phyloP scores from a whole-genome alignment of 2,797 vertebrate genomes.

The Manis pentadactyla region DNA sequence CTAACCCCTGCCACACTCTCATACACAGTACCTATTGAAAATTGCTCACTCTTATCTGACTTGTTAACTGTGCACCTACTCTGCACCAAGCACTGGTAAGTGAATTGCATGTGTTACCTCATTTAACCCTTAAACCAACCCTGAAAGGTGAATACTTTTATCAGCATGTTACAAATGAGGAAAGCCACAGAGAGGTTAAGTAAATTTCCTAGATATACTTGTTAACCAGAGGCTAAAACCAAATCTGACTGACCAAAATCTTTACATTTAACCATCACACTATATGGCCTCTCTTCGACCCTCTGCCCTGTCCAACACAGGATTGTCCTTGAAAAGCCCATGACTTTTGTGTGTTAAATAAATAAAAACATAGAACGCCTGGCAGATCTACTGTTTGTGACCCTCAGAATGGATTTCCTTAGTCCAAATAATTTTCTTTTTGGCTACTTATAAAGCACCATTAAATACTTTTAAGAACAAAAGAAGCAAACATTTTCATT shows the following conservation, averaged over 20 bases:
- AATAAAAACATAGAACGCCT: conserved; percentile 33
- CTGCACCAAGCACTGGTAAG: neutral
- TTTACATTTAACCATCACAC: neutral
- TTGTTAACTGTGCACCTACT: neutral
- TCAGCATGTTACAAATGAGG: neutral
- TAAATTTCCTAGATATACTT: neutral
- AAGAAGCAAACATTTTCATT: conserved; percentile 60
- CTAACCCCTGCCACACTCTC: neutral
- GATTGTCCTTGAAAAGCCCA: conserved; percentile 11
- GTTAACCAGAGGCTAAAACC: neutral
- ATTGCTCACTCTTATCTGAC: neutral
- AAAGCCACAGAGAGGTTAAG: neutral
- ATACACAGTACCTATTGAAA: neutral
- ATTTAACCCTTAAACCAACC: neutral
- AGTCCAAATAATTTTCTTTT: conserved; percentile 19
- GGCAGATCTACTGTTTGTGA: neutral
- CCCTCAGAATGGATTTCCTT: conserved; percentile 41
- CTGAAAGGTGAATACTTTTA: neutral
- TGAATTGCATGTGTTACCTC: neutral
- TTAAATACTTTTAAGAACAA: conserved; percentile 53
- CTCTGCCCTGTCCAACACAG: neutral
- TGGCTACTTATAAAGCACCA: conserved; percentile 42
- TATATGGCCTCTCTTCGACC: neutral
- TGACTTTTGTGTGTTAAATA: conserved; percentile 16
- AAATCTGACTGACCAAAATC: neutral